Conservation (phyloP, 2,797 vertebrate genomes). For the Rousettus madagascariensis region DNA sequence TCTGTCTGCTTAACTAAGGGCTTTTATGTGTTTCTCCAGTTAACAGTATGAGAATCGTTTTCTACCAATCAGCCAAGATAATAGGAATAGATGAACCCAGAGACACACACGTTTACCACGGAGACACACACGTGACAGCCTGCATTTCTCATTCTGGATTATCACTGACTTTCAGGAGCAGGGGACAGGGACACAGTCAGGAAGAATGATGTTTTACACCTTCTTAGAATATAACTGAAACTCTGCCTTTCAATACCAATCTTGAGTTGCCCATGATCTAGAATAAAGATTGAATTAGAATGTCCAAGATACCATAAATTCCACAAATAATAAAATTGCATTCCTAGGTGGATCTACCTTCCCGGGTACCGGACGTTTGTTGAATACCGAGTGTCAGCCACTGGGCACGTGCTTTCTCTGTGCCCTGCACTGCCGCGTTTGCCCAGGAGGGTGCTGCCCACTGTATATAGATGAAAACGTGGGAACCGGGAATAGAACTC, state of each 20-base stretch:
- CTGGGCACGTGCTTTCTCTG: fast-evolving
- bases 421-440: neutral
- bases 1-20: neutral
- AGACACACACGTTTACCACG: neutral
- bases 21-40: neutral
- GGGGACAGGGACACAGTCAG: neutral
- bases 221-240: neutral
- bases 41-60: neutral
- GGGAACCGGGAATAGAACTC: neutral
- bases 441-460: fast-evolving
- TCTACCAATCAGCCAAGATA: neutral
- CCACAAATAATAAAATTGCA: neutral
- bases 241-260: neutral
- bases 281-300: neutral
- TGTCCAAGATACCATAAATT: neutral
- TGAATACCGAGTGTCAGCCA: neutral
- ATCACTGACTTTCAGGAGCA: no score
- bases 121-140: neutral
- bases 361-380: neutral
- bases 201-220: neutral
- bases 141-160: neutral
- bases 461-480: neutral
- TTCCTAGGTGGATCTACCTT: neutral
- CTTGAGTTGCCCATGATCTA: neutral
- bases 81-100: neutral